Conservation (phyloP, 2,888 invertebrate species). For the Nyleta sp. region DNA sequence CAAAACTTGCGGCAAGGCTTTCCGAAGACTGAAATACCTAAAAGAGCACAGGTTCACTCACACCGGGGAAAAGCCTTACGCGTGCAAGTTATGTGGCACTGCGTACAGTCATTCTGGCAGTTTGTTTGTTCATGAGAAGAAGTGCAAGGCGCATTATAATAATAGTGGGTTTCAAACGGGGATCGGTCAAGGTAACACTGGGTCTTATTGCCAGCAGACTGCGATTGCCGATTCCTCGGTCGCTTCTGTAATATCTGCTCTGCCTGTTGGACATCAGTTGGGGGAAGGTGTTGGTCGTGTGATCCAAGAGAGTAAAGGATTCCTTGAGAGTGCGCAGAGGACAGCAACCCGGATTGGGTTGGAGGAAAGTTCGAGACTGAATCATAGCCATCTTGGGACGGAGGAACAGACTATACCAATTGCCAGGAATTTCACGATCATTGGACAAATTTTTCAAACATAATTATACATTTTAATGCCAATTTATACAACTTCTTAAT, state of each 20-base stretch:
- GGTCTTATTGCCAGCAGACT: constrained; percentile 56
- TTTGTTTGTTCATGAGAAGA: constrained; percentile 78
- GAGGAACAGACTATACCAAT: too few relatives aligned
- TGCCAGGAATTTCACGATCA: too few relatives aligned
- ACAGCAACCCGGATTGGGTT: too few relatives aligned
- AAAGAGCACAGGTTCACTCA: constrained; percentile 78
- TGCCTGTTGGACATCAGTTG: constrained; percentile 60
- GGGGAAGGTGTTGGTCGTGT: neutral
- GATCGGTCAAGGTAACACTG: constrained; percentile 59
- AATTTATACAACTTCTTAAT: too few relatives aligned
- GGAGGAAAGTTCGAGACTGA: too few relatives aligned
- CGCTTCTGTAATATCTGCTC: constrained; percentile 66
- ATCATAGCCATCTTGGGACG: too few relatives aligned
- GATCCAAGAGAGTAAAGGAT: constrained; percentile 14
- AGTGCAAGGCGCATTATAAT: constrained; percentile 73
- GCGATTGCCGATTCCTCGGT: constrained; percentile 3
- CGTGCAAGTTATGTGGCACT: constrained; percentile 77
- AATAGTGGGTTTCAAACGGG: constrained; percentile 65
- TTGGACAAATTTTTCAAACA: too few relatives aligned
- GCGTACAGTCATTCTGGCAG: constrained; percentile 79
- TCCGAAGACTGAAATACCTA: constrained; percentile 76
- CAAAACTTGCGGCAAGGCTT: constrained; percentile 79
- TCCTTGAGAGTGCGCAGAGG: too few relatives aligned
- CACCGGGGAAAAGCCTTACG: constrained; percentile 79
- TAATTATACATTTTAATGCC: too few relatives aligned